A percentile compares a stretch with the other conserved stretches of the same genome.
Evolutionary conservation across 2,113 vertebrate genomes (phyloP).

Genomic region (Ovis canadensis): DNA sequence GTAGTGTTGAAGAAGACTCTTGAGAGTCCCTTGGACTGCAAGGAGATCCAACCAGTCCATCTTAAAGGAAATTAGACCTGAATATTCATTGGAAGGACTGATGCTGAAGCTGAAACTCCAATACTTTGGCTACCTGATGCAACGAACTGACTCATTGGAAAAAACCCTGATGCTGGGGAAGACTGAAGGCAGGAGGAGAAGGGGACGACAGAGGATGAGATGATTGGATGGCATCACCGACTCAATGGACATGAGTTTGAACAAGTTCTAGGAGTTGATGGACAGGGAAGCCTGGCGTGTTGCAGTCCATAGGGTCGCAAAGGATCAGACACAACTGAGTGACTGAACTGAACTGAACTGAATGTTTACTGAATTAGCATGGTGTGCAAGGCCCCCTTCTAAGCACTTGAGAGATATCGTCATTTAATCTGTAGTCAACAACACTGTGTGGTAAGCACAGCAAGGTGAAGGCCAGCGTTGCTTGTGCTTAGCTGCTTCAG

Average conservation of each 20-base stretch:
- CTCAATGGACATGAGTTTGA: not conserved
- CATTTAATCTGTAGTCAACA: not conserved
- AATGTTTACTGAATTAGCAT: not conserved
- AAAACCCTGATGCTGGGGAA: not conserved
- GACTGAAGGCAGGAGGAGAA: not conserved
- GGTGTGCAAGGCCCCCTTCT: not conserved
- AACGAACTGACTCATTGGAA: not conserved
- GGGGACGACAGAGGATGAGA: not conserved
- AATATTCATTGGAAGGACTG: not conserved
- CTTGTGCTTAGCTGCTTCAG: not conserved
- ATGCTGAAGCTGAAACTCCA: not conserved
- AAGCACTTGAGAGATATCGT: rapidly evolving
- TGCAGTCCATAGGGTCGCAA: not conserved
- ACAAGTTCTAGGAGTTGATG: not conserved
- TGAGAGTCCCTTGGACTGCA: not conserved
- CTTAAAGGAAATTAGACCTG: not conserved
- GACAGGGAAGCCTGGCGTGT: not conserved
- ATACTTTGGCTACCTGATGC: not conserved
- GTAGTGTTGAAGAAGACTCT: not conserved
- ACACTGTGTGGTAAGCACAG: not conserved
- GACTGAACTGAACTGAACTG: not conserved
- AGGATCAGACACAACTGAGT: not conserved
- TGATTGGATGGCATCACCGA: not conserved
- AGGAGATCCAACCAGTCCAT: not conserved
- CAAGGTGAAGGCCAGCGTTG: not conserved